Conservation (phyloP, 2,888 invertebrate species). For the Polietes domitor region DNA sequence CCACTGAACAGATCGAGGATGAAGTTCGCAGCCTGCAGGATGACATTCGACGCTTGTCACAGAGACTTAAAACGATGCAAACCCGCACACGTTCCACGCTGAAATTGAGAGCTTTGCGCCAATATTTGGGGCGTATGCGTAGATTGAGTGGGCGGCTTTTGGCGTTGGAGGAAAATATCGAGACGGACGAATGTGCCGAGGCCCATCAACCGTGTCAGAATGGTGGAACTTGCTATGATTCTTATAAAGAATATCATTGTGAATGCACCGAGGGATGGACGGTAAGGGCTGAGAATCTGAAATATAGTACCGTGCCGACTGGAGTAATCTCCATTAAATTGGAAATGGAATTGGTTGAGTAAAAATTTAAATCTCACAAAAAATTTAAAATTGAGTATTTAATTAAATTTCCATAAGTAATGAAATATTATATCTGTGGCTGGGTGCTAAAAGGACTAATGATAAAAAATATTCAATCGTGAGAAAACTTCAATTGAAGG, state of each 20-base stretch:
- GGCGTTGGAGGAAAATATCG: slow-evolving; percentile 64
- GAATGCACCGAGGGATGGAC: slow-evolving; percentile 88
- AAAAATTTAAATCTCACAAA: no score
- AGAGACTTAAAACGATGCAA: slow-evolving; percentile 63
- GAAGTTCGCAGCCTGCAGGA: slow-evolving; percentile 70
- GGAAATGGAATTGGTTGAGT: no score
- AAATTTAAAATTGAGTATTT: no score
- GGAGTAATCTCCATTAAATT: no score
- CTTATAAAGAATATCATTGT: slow-evolving; percentile 88
- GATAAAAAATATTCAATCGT: no score
- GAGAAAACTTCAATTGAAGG: no score
- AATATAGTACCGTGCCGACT: no score
- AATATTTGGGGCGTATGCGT: slow-evolving; percentile 70
- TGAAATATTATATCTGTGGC: no score
- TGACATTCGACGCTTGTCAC: slow-evolving; percentile 68
- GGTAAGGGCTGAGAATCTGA: no score
- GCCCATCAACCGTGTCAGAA: slow-evolving; percentile 86
- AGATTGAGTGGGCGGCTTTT: slow-evolving; percentile 60
- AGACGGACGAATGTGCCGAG: slow-evolving; percentile 70
- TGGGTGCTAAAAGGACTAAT: no score
- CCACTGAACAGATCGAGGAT: slow-evolving; percentile 67
- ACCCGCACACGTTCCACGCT: slow-evolving; percentile 68
- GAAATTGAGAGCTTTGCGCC: slow-evolving; percentile 63
- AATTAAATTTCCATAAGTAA: no score
- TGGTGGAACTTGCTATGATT: slow-evolving; percentile 90